phyloP scores from a whole-genome alignment of 2,113 vertebrate genomes.

The Gavialis gangeticus region DNA sequence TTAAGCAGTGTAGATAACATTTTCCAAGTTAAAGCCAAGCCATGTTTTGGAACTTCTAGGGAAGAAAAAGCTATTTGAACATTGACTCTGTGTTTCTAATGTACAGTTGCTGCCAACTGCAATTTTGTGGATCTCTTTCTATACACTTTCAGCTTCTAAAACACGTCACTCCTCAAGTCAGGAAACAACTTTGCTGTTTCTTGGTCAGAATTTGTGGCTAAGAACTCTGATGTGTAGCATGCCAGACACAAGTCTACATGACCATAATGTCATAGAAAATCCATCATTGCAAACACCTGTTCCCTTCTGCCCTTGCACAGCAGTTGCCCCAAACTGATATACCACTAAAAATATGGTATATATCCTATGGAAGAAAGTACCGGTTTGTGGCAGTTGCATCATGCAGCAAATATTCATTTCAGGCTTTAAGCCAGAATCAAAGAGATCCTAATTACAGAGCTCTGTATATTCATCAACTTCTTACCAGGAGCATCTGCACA shows the following conservation, averaged over 20 bases:
- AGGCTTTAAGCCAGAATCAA: neutral
- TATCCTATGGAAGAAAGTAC: neutral
- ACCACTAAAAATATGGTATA: neutral
- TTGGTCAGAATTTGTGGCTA: constrained; percentile 64
- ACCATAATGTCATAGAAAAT: constrained; percentile 52
- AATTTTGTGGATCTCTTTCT: constrained; percentile 69
- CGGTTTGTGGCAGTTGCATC: neutral
- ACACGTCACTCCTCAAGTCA: constrained; percentile 55
- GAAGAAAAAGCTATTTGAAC: constrained; percentile 59
- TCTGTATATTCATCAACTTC: neutral
- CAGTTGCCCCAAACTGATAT: constrained; percentile 26
- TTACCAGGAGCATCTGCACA: too few species aligned
- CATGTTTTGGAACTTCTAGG: constrained; percentile 56
- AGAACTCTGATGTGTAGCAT: constrained; percentile 55
- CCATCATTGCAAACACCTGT: constrained; percentile 35
- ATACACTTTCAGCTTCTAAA: constrained; percentile 58
- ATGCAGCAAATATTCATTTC: neutral
- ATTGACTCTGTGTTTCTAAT: constrained; percentile 59
- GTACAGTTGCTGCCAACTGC: constrained; percentile 52
- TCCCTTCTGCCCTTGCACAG: constrained; percentile 2
- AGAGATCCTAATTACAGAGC: neutral
- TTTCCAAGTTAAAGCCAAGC: constrained; percentile 36
- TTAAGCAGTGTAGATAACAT: constrained; percentile 33
- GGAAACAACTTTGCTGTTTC: constrained; percentile 66
- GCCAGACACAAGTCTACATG: constrained; percentile 49